Base-by-base conservation (phyloP, 92 coral and sea anemone species). In the Actinostola sp. region DNA sequence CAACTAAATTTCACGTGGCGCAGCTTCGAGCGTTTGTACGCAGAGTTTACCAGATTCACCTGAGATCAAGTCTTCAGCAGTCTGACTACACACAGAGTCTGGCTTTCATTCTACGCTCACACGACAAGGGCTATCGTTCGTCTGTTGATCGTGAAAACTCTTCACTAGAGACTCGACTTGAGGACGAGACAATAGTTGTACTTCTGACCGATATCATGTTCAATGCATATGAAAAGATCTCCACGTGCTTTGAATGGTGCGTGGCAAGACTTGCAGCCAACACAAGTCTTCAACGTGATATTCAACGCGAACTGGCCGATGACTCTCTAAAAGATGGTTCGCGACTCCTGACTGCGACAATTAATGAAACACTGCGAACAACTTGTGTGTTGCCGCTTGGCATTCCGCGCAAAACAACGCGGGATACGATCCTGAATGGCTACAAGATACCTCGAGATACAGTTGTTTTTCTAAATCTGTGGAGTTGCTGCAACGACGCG, bases 371-470 rank as follows among this genome's bases (percentile, higher is more conserved):
- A 16, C 63, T 88, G 16, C 82, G 93, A 44, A 49, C 69, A 30
- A 30, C 81, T 1, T 64, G 80, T 9, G 62, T 78, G 7, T 46
- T 84, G 25, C 93, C 93, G 14, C 79, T 73, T 52, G 80, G 80
- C 19, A 43, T 88, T 17, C 87, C 89, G 33, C 89, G 79, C 27
- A 63, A 72, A 35, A 79, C 93, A 20, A 63, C 55, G 51, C 63
- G 81, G 21, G 89, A 88, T 10, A 84, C 93, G 3, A 59, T 32
- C 5, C 31, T 88, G 14, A 32, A 49, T n/a, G 79, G 82, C 19
- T 79, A 70, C 67, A 14, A 30, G 1, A 61, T 88, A 0, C 93
- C 93, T 10, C 67, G 75, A 57, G 59, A 79, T n/a, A 88, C 89
- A n/a, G 16, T 70, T 19, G 71, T 84, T 11, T 76, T 88, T 23